phyloP scores from a whole-genome alignment of 2,113 vertebrate species.

The Callocephalon fimbriatum region DNA sequence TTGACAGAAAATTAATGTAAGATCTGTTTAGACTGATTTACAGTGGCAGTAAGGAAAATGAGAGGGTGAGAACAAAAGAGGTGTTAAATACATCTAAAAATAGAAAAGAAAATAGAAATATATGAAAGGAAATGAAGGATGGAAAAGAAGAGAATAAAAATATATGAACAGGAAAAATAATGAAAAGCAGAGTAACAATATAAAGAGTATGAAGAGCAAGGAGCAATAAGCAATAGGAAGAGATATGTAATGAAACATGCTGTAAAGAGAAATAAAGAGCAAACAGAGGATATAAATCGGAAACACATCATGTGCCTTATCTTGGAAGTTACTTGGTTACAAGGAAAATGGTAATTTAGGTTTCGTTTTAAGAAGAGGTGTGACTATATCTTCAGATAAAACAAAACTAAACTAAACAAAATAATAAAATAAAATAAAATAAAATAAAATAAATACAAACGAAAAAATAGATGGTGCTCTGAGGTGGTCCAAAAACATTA shows the following conservation, averaged over 20 bases:
- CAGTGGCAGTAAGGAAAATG: not conserved
- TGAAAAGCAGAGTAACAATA: not conserved
- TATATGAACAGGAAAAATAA: not conserved
- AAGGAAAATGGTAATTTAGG: not conserved
- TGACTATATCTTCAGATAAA: not conserved
- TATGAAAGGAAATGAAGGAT: not conserved
- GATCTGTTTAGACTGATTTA: not conserved
- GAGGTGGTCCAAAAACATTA: not conserved
- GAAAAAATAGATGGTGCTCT: not conserved
- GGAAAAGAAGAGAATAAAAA: not conserved
- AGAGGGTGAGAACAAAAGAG: not conserved
- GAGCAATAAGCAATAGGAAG: not conserved
- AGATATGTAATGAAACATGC: not conserved
- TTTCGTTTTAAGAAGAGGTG: not conserved
- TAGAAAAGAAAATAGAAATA: not conserved
- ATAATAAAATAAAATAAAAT: not conserved
- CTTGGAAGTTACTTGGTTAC: not conserved
- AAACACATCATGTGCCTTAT: not conserved
- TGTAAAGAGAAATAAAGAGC: not conserved
- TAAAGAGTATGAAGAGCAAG: not conserved
- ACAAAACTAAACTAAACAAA: not conserved
- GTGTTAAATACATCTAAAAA: not conserved
- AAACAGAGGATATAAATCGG: not conserved
- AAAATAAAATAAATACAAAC: not conserved
- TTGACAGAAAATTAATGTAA: not conserved